Evolutionary conservation across 2,797 vertebrate species (phyloP).

Genomic region (Poecilia gillii): DNA sequence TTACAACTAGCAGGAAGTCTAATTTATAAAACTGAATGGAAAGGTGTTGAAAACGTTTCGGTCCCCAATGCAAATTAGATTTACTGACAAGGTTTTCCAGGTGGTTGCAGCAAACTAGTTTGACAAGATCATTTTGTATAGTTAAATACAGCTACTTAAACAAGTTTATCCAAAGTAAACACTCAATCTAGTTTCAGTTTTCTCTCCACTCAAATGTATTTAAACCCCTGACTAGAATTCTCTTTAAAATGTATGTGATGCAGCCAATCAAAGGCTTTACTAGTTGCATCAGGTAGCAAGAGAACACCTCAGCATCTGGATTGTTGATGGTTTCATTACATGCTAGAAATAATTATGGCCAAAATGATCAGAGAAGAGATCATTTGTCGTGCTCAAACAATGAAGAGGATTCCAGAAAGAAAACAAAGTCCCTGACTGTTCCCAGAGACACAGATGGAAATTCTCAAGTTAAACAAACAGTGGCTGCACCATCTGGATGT

Average conservation of each 20-base stretch:
- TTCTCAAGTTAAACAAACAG: background rate
- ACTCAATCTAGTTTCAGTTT: background rate
- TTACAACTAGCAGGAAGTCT: slow-evolving; percentile 3
- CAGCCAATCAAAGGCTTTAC: background rate
- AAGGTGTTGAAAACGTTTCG: background rate
- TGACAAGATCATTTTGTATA: background rate
- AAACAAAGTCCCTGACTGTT: background rate
- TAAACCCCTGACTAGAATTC: background rate
- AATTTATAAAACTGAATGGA: background rate
- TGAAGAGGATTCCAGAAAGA: background rate
- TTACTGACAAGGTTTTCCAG: background rate
- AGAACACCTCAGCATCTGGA: background rate
- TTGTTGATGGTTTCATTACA: background rate
- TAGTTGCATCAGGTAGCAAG: background rate
- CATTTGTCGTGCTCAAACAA: background rate
- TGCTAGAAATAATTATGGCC: background rate
- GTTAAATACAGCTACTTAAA: background rate
- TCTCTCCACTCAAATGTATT: background rate
- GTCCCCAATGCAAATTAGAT: background rate
- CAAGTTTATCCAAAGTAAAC: background rate
- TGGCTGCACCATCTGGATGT: background rate
- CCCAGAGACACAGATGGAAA: background rate
- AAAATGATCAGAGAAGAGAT: background rate
- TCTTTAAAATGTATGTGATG: background rate
- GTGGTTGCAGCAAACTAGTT: background rate